A percentile compares a stretch with the other conserved stretches of the same genome.
phyloP scores from a whole-genome alignment of 2,797 vertebrate genomes.

The Bradypus variegatus region DNA sequence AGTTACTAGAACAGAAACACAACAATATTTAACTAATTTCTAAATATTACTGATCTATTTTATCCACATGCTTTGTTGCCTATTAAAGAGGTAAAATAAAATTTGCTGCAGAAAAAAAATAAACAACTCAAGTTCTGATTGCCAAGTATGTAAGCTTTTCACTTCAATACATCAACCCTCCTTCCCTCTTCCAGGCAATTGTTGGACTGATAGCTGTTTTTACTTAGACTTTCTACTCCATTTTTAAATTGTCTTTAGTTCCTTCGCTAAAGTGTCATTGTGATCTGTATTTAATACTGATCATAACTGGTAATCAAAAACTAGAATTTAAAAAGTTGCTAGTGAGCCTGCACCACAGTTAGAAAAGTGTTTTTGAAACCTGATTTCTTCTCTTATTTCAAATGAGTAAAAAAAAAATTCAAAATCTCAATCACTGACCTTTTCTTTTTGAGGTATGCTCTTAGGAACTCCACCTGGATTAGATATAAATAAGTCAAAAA shows the following conservation, averaged over 20 bases:
- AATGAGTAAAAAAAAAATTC: background rate
- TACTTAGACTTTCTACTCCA: background rate
- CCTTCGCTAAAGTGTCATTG: background rate
- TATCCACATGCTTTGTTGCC: background rate
- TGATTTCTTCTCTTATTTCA: constrained; percentile 11
- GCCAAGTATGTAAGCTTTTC: background rate
- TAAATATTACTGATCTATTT: background rate
- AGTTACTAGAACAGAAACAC: background rate
- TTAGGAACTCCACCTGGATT: background rate
- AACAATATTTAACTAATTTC: background rate
- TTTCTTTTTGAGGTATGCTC: background rate
- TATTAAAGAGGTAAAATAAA: constrained; percentile 9
- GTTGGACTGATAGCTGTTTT: background rate
- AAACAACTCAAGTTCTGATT: background rate
- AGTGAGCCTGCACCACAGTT: background rate
- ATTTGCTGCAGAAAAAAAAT: background rate
- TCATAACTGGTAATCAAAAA: constrained; percentile 2
- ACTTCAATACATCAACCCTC: background rate
- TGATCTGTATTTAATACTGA: background rate
- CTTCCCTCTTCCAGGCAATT: background rate
- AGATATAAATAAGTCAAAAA: background rate
- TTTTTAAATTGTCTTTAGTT: background rate
- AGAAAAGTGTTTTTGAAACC: constrained; percentile 24
- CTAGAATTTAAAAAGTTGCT: background rate
- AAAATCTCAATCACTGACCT: background rate